Base-by-base conservation (phyloP, 1,140 invertebrate species). In the Coenobita brevimanus region DNA sequence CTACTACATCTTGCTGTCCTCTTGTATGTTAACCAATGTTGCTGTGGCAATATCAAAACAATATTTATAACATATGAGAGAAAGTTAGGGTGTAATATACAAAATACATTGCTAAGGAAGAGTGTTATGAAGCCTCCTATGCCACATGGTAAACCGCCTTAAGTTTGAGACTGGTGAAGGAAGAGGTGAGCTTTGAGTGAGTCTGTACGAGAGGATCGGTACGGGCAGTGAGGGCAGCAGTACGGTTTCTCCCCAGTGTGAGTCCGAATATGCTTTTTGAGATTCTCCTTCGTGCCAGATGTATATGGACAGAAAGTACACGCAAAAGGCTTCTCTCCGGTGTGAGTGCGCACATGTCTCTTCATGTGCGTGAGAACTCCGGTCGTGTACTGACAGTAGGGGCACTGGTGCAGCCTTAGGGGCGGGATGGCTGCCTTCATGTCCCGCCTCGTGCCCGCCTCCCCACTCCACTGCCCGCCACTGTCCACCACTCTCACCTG, bases 231-330 rank as follows among this genome's bases (percentile, higher is more conserved):
- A 15, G 75, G 75, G 50, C 84, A 87, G n/a, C 54, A 24, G 30
- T 87, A 87, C n/a, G 84, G 84, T 64, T 87, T 87, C 27, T 87
- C 84, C 27, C 84, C 84, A n/a, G 84, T 87, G 64, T 87, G 84
- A 60, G 76, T 80, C 17, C 84, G 75, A 54, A 87, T 87, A 33
- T 87, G 84, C 30, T 80, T 87, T 54, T 79, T 80, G 41, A 87
- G 38, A 71, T 80, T 79, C 27, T 87, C 75, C 38, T 87, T 87
- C 54, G 84, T 87, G 33, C 54, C 67, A 27, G 62, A 69, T 21
- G 54, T 69, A 79, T 87, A 87, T 67, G 76, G 38, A 57, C 84
- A 87, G 8, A 46, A 80, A 36, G 75, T 27, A 79, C 84, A 87
- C 21, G 84, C 75, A 69, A 79, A 87, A 15, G 84, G 84, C 33